These are phyloP conservation scores for Beroe forskalii DNA, from an alignment of 37 sponge, comb jelly and placozoan genomes.

Conservation along the genomic window DNA sequence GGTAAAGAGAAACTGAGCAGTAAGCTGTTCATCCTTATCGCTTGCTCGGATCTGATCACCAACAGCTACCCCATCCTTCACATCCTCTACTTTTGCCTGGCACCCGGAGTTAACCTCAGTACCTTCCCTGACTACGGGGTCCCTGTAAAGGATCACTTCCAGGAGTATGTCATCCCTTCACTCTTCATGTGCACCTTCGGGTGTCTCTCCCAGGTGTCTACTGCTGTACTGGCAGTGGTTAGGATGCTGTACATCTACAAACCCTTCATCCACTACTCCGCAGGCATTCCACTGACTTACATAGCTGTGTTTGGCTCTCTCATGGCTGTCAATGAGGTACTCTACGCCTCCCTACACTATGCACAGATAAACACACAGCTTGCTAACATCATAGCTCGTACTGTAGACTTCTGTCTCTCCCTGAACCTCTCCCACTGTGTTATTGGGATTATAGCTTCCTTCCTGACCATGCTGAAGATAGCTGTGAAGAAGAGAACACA, in stretches of 20 bases:
- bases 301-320: not conserved
- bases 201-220: conserved; percentile 15
- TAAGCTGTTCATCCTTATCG: conserved; percentile 16
- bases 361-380: not conserved
- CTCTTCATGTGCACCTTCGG: conserved; percentile 30
- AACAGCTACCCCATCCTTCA: conserved; percentile 47
- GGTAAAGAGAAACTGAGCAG: conserved; percentile 15
- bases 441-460: conserved; percentile 4
- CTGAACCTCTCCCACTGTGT: conserved; percentile 22
- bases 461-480: conserved; percentile 7
- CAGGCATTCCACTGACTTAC: not conserved
- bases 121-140: not conserved
- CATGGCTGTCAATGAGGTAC: not conserved
- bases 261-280: not conserved
- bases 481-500: not conserved
- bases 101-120: not conserved
- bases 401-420: not conserved
- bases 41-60: not conserved
- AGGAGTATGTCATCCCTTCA: not conserved
- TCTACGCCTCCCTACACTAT: not conserved
- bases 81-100: conserved; percentile 36
- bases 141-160: not conserved
- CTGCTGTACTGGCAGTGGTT: conserved; percentile 6
- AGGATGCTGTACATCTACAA: conserved; percentile 29
- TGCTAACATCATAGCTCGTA: not conserved